Evolutionary conservation across 2,797 vertebrate species (phyloP), one percentile per base, ranked within the genome.

Genomic region (Serranus cabrilla): DNA sequence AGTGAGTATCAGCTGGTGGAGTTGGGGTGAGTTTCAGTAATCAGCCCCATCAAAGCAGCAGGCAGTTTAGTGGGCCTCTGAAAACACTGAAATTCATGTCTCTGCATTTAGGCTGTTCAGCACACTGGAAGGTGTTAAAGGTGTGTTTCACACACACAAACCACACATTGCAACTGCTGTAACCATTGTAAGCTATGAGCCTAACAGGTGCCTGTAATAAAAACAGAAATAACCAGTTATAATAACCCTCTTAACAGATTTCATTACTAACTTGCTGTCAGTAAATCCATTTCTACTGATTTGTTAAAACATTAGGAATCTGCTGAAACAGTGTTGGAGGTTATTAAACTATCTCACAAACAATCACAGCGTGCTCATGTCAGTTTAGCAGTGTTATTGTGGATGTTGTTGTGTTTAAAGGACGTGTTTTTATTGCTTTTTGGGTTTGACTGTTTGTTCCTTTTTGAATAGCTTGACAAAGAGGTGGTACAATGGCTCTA

Each of bases 1-100:
- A 39, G 47, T 47, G 66, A 56, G 51, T 50, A 47, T 79, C 58
- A 72, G 69, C 62, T 66, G 23, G 55, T 23, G 65, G 31, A 78
- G 46, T 49, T 62, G 18, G 52, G 60, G 17, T 46, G 50, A 66
- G 64, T 50, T 56, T 70, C 50, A 40, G 8, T 58, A n/a, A 81
- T 34, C 45, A 31, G 31, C n/a, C 11, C 12, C 34, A 20, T 52
- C 27, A 40, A 49, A 31, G 25, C 47, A 37, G 52, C n/a, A 52
- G 56, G 31, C 40, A 59, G 43, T 39, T 47, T 11, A 39, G 37
- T 34, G 58, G 21, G 52, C 54, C 47, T 63, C 11, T n/a, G 51
- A 21, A 52, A 57, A 51, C 11, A 39, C 9, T 49, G 25, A 47
- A 43, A 43, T 66, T 42, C 25, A 20, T 37, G 18, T 59, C 52